These are phyloP conservation scores for Nothoprocta pentlandii DNA, from an alignment of 2,113 vertebrate genomes.

Conservation along the genomic window DNA sequence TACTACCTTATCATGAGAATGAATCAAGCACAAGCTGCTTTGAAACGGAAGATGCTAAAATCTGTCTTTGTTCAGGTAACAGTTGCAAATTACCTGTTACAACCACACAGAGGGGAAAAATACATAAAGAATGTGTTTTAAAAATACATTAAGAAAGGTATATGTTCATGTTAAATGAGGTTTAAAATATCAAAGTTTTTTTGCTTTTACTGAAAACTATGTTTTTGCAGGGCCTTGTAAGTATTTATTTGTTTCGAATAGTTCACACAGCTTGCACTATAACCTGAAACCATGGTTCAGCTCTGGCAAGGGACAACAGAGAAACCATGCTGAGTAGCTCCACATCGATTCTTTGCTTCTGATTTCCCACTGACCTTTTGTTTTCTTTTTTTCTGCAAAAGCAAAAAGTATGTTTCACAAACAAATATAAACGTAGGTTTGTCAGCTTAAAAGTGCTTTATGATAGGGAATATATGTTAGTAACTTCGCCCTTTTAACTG, in stretches of 20 bases:
- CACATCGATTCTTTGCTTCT: neutral
- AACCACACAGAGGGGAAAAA: neutral
- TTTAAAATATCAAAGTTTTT: neutral
- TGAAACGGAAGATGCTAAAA: neutral
- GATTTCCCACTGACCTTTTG: neutral
- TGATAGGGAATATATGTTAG: neutral
- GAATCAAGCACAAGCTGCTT: neutral
- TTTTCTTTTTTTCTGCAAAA: neutral
- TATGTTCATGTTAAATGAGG: neutral
- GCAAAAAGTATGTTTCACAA: neutral
- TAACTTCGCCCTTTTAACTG: neutral
- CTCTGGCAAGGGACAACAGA: neutral
- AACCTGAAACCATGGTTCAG: neutral
- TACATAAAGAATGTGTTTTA: neutral
- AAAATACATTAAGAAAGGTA: neutral
- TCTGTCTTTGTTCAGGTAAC: neutral
- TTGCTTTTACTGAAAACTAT: neutral
- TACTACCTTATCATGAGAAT: neutral
- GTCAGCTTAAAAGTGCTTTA: neutral
- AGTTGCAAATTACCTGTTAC: neutral
- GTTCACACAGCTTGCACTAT: neutral
- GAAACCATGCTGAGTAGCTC: neutral
- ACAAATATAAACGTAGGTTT: neutral
- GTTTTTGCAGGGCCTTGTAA: neutral
- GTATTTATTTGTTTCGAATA: neutral